Percentiles rank a stretch among this genome's conserved stretches.
Conservation (phyloP, 2,888 invertebrate species). For the Cerceris rybyensis region DNA sequence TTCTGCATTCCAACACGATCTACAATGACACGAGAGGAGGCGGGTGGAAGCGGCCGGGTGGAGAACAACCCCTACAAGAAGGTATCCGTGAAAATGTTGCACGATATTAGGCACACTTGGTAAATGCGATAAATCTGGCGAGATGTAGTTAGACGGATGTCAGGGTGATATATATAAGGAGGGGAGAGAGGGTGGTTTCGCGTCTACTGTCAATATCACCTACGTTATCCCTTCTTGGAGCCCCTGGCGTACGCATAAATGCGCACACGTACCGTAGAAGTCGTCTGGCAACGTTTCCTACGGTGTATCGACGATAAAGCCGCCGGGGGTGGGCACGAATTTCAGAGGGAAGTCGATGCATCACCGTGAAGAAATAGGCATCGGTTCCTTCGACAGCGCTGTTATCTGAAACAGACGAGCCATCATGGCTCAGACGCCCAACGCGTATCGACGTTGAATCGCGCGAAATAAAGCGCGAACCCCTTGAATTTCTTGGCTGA, state of each 20-base stretch:
- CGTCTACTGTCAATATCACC: slow-evolving; percentile 60
- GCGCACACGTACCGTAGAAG: slow-evolving; percentile 7
- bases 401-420: slow-evolving; percentile 70
- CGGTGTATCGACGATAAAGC: slow-evolving; percentile 52
- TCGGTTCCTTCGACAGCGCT: slow-evolving; percentile 59
- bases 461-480: slow-evolving; percentile 2
- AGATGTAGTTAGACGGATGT: slow-evolving; percentile 76
- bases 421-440: slow-evolving; percentile 56
- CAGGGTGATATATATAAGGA: slow-evolving; percentile 72
- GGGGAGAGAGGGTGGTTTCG: slow-evolving; percentile 63
- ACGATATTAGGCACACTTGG: slow-evolving; percentile 73
- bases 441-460: background rate
- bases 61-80: slow-evolving; percentile 46
- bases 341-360: slow-evolving; percentile 68
- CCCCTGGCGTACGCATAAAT: slow-evolving; percentile 37
- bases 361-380: slow-evolving; percentile 59
- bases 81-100: slow-evolving; percentile 63
- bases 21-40: slow-evolving; percentile 43
- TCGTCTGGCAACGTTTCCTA: slow-evolving; percentile 28
- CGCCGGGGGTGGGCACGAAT: slow-evolving; percentile 54
- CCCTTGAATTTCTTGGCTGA: background rate
- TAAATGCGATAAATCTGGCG: slow-evolving; percentile 78
- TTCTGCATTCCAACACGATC: slow-evolving; percentile 59
- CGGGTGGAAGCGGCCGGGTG: slow-evolving; percentile 28
- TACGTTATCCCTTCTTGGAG: slow-evolving; percentile 51